Evolutionary conservation across 2,113 vertebrate genomes (phyloP).

Genomic region (Larimichthys polyactis): DNA sequence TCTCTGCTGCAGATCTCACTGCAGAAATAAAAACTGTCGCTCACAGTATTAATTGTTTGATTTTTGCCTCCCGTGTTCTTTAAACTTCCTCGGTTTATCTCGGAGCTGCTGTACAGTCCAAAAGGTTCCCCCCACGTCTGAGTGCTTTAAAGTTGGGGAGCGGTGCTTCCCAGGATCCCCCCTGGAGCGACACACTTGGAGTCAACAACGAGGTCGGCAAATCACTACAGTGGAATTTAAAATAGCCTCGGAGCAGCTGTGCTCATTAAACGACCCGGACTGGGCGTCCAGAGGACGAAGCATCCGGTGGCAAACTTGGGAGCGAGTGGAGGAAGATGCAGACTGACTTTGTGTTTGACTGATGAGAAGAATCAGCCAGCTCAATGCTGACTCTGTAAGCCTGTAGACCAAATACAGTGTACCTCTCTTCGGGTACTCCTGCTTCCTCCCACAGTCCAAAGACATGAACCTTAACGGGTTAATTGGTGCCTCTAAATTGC

Average conservation of each 20-base stretch:
- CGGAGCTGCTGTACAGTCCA: neutral
- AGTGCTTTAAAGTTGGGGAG: neutral
- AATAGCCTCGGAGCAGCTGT: slow-evolving; percentile 9
- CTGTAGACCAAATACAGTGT: neutral
- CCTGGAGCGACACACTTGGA: slow-evolving; percentile 14
- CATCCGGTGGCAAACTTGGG: slow-evolving; percentile 17
- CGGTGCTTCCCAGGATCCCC: no score
- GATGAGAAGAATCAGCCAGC: slow-evolving; percentile 25
- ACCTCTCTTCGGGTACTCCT: no score
- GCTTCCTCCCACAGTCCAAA: no score
- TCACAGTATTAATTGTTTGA: slow-evolving; percentile 14
- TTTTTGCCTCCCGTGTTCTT: slow-evolving; percentile 8
- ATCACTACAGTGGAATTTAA: slow-evolving; percentile 12
- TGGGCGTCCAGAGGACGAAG: neutral
- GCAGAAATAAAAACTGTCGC: slow-evolving; percentile 1
- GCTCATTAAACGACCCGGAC: slow-evolving; percentile 4
- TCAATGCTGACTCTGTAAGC: slow-evolving; percentile 2
- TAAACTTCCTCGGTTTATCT: slow-evolving; percentile 4
- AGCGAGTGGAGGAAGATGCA: neutral
- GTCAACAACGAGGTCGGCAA: slow-evolving; percentile 16
- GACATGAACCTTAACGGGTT: no score
- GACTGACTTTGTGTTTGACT: slow-evolving; percentile 36
- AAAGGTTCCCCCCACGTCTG: neutral
- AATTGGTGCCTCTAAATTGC: no score
- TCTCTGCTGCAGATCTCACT: slow-evolving; percentile 15